These are phyloP conservation scores for Brachionus angularis DNA, from an alignment of 1,140 invertebrate species.

Conservation along the genomic window DNA sequence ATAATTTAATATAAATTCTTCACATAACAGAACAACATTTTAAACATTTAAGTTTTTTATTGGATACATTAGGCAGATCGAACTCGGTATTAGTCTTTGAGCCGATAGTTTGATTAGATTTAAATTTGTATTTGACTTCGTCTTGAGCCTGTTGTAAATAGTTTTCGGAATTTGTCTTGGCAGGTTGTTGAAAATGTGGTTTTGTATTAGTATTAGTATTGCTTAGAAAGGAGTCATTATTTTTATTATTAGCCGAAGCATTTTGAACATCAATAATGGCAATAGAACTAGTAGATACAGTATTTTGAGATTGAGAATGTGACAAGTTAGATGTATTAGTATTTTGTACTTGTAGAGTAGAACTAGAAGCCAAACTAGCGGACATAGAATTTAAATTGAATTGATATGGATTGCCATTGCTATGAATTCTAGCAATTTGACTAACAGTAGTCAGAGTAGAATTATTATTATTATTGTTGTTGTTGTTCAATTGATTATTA, in stretches of 20 bases:
- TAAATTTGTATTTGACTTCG: constrained; percentile 39
- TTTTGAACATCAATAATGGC: constrained; percentile 18
- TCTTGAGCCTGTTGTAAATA: neutral
- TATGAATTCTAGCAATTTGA: constrained; percentile 23
- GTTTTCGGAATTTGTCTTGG: neutral
- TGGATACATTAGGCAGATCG: neutral
- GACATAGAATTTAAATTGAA: neutral
- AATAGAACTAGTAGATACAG: constrained; percentile 21
- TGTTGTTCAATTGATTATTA: constrained; percentile 16
- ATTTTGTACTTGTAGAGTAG: neutral
- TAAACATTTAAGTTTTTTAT: constrained; percentile 1
- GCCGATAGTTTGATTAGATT: constrained; percentile 28
- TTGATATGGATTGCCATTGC: neutral
- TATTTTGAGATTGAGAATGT: too few species aligned
- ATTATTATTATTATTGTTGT: constrained; percentile 5
- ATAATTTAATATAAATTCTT: neutral
- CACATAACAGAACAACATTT: constrained; percentile 32
- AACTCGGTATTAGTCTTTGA: constrained; percentile 9
- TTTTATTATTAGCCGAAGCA: constrained; percentile 1
- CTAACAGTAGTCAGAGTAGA: constrained; percentile 10
- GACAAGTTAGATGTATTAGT: constrained; percentile 32
- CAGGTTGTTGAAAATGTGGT: too few species aligned
- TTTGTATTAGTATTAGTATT: neutral
- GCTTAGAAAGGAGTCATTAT: neutral
- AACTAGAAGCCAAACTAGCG: neutral